These are phyloP conservation scores for Clanis bilineata DNA, from an alignment of 2,888 invertebrate species.

Conservation along the genomic window DNA sequence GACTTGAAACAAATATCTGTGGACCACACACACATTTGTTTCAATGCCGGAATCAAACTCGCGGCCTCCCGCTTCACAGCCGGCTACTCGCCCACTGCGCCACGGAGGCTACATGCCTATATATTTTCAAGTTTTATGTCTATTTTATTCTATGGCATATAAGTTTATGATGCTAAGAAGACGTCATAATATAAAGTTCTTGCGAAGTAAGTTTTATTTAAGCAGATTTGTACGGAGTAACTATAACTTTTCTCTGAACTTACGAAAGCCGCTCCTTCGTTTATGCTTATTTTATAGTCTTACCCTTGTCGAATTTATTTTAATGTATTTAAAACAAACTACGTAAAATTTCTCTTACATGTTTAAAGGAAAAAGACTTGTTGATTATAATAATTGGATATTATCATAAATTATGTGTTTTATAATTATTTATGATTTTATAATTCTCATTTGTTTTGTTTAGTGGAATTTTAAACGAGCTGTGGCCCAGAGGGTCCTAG, in stretches of 20 bases:
- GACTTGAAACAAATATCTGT: no score
- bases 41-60: no score
- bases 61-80: no score
- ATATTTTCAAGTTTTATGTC: no score
- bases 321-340: background rate
- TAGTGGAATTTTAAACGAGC: no score
- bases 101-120: no score
- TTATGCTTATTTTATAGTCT: background rate
- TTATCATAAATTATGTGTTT: background rate
- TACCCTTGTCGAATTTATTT: background rate
- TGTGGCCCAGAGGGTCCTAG: no score
- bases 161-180: background rate
- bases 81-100: no score
- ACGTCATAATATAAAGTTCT: background rate
- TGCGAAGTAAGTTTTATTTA: constrained; percentile 3
- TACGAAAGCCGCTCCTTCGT: background rate
- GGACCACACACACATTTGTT: no score
- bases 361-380: background rate
- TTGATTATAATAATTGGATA: background rate
- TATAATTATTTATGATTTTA: no score
- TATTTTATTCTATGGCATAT: no score
- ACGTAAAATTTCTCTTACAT: background rate
- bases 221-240: background rate
- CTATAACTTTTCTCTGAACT: background rate
- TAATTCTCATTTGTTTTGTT: no score